Evolutionary conservation across 2,113 vertebrate species (phyloP).

Genomic region (Mirounga angustirostris): DNA sequence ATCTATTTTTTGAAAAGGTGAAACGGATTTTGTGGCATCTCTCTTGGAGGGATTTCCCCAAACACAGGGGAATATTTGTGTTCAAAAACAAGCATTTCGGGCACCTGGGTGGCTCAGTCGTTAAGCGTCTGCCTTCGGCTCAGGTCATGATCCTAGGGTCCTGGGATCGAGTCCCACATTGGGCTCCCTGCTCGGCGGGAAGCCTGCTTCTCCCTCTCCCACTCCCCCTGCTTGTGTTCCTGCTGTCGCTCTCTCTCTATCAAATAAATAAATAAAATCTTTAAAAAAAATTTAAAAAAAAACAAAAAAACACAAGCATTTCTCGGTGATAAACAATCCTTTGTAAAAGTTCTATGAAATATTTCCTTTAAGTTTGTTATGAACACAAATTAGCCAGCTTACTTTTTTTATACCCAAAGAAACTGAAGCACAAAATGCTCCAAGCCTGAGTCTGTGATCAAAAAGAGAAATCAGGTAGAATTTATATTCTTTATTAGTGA

Average conservation of each 20-base stretch:
- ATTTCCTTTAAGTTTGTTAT: not conserved
- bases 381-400: not conserved
- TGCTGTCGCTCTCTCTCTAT: too few species aligned
- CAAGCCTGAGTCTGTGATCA: not conserved
- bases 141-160: too few species aligned
- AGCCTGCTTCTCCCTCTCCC: too few species aligned
- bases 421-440: not conserved
- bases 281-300: too few species aligned
- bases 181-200: too few species aligned
- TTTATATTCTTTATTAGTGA: not conserved
- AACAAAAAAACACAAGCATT: not conserved
- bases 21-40: conserved; percentile 61
- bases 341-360: not conserved
- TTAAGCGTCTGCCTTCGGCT: too few species aligned
- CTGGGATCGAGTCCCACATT: too few species aligned
- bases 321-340: conserved; percentile 46
- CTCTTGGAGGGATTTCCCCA: conserved; percentile 65
- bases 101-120: too few species aligned
- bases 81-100: conserved; percentile 24
- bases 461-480: not conserved
- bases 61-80: not conserved
- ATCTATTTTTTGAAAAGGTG: not conserved
- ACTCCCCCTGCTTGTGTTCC: too few species aligned
- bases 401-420: not conserved
- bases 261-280: too few species aligned